Conservation (phyloP, 1,140 invertebrate genomes). For the Thaumatotibia leucotreta region DNA sequence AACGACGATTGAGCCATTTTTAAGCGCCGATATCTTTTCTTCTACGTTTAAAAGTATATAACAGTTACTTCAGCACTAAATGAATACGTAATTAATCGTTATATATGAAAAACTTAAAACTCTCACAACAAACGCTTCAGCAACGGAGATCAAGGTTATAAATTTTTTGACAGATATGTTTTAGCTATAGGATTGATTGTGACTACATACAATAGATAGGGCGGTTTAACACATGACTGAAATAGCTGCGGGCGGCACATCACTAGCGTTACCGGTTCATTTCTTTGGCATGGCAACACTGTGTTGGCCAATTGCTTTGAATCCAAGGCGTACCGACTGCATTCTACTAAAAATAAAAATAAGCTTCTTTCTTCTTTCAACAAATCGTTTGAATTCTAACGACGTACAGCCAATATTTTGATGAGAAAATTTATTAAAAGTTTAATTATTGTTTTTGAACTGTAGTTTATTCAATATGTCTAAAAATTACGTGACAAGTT, state of each 20-base stretch:
- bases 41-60: background rate
- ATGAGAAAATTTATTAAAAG: constrained; percentile 1
- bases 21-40: background rate
- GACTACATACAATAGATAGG: no score
- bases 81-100: background rate
- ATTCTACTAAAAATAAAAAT: background rate
- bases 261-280: background rate
- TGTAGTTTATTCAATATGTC: constrained; percentile 36
- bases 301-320: background rate
- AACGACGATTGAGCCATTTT: constrained; percentile 55
- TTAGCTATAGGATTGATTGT: no score
- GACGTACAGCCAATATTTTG: constrained; percentile 5
- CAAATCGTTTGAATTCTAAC: constrained; percentile 19
- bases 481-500: constrained; percentile 51
- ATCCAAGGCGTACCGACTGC: background rate
- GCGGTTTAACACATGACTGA: background rate
- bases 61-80: background rate
- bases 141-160: background rate
- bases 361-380: background rate
- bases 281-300: background rate
- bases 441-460: background rate
- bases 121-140: background rate
- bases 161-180: background rate
- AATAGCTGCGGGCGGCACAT: background rate
- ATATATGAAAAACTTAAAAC: background rate